Evolutionary conservation across 2,797 vertebrate genomes (phyloP), one percentile per base, ranked within the genome.

Genomic region (Sardinella longiceps): DNA sequence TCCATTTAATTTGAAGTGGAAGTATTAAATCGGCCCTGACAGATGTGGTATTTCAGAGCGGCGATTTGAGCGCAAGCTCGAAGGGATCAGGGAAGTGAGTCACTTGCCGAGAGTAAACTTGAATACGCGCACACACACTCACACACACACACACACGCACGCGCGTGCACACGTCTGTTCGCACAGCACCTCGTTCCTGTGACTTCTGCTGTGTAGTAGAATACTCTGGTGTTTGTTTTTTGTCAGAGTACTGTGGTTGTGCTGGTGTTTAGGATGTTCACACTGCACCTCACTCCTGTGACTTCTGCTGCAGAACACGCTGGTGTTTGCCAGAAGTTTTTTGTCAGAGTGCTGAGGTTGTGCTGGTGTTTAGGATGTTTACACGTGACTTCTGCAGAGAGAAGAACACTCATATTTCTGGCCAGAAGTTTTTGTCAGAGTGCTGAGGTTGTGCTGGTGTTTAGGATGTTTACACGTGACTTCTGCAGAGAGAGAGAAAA

Each of bases 1-100:
- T 85, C 85, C 48, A 53, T 90, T 89, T 88, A 5, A 25, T 84
- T 80, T 28, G 60, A 89, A 89, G 82, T 63, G 60, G 82, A 83
- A 84, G 84, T 81, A 85, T 85, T 80, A 87, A 88, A 88, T 88
- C 53, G 28, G 45, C 77, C 81, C 60, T 46, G 81, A 88, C 87
- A 87, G 87, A 88, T 87, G 82, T 86, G 83, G 80, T 81, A 63
- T 80, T 48, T 77, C 70, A 77, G 70, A 77, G 33, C 7, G 28
- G 5, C 37, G 70, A 77, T 77, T 77, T 20, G 70, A 77, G 70
- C 37, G 70, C 70, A 2, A 43, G 70, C 70, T 39, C 5, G 7
- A 2, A 51, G 84, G 84, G 83, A 77, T 82, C 80, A 58, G 85
- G 66, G 43, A 4, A 85, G 84, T 82, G 70, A 84, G 85, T 85